Percentiles rank a stretch among this genome's conserved stretches.
These are phyloP conservation scores for Heteromormyrus szaboi DNA, from an alignment of 2,797 vertebrate genomes.

Conservation along the genomic window DNA sequence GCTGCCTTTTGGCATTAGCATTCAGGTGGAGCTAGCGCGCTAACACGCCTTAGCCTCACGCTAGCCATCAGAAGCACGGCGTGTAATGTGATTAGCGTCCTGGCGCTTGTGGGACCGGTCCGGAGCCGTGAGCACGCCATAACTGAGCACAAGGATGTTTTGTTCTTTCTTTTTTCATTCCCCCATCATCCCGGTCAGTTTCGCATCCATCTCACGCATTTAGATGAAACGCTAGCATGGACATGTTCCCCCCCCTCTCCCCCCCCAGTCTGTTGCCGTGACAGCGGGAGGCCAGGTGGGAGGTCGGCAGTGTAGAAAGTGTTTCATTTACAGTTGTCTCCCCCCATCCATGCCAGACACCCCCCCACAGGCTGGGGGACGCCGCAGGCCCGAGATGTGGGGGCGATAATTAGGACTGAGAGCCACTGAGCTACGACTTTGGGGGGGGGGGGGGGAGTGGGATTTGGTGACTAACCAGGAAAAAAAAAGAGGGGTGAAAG, in stretches of 20 bases:
- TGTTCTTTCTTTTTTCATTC: no score
- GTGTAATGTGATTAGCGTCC: background rate
- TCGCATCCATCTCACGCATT: background rate
- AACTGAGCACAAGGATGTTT: background rate
- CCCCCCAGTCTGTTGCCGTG: background rate
- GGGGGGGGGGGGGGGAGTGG: no score
- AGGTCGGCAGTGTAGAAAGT: constrained; percentile 13
- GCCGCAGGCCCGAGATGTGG: background rate
- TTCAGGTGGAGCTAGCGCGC: background rate
- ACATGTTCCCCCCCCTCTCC: background rate
- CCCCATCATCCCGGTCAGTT: background rate
- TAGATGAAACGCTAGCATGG: background rate
- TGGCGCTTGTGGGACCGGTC: background rate
- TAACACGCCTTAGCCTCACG: background rate
- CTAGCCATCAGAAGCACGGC: background rate
- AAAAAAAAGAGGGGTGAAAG: background rate
- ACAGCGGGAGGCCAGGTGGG: background rate
- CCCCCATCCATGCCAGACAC: constrained; percentile 6
- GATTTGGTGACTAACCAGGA: background rate
- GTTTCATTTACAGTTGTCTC: constrained; percentile 18
- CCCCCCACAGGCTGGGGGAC: background rate
- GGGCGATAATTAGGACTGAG: constrained; percentile 15
- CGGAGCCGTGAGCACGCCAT: background rate
- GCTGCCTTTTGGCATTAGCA: background rate
- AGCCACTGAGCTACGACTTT: background rate